These are phyloP conservation scores for Neomonachus schauinslandi DNA, from an alignment of 2,113 vertebrate species.

Conservation along the genomic window DNA sequence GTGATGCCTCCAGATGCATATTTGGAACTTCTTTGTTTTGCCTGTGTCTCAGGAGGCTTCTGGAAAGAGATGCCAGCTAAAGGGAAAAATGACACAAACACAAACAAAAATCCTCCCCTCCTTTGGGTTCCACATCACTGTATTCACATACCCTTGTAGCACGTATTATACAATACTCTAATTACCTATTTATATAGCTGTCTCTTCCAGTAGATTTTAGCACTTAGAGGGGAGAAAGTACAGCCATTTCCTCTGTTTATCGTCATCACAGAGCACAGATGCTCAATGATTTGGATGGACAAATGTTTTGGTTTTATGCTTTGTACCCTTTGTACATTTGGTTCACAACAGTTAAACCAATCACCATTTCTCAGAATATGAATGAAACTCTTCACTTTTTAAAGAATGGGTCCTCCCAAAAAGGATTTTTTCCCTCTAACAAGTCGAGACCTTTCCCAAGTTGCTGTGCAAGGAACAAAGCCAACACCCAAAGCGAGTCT, in stretches of 20 bases:
- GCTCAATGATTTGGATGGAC: neutral
- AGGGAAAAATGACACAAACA: neutral
- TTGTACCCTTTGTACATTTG: neutral
- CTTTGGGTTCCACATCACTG: neutral
- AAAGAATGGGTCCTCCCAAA: slow-evolving; percentile 31
- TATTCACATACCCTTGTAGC: neutral
- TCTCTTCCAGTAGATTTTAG: slow-evolving; percentile 59
- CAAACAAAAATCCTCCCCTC: neutral
- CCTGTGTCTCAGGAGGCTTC: neutral
- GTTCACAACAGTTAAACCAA: neutral
- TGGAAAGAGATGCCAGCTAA: slow-evolving; percentile 19
- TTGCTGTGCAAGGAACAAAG: neutral
- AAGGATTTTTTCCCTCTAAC: neutral
- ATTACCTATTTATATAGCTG: slow-evolving; percentile 55
- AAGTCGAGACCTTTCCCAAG: neutral
- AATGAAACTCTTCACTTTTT: neutral
- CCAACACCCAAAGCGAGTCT: neutral
- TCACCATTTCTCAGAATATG: slow-evolving; percentile 24
- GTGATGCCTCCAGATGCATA: neutral
- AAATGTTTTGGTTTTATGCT: neutral
- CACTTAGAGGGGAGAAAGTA: slow-evolving; percentile 40
- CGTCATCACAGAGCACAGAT: neutral
- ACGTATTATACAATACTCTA: neutral
- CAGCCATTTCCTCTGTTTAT: slow-evolving; percentile 25
- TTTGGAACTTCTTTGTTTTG: slow-evolving; percentile 25